Evolutionary conservation across 2,113 vertebrate genomes (phyloP), one percentile per base, ranked within the genome.

Genomic region (Macquaria australasica): DNA sequence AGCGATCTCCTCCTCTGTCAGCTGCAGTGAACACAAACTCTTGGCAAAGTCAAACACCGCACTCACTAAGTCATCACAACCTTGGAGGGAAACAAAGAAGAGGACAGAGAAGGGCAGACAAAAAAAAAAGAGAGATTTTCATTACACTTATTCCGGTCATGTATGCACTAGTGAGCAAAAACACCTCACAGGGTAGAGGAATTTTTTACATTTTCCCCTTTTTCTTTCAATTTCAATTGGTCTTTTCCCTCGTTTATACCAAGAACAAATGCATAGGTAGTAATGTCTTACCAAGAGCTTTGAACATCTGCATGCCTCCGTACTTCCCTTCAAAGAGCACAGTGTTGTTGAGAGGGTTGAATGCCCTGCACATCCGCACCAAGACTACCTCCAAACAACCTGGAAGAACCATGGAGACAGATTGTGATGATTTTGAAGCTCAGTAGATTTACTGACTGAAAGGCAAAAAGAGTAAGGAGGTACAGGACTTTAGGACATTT

Each of bases 281-380:
- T 7, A 55, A 70, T 75, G 34, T 60, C 93, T 87, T 97, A 99
- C 98, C 98, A 91, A 99, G 96, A 89, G 98, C 96, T 96, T 99
- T 99, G 94, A 99, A 99, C 97, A 99, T 98, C 93, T 99, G 98
- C 97, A 99, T 99, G 88, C 98, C 98, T 92, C 98, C 98, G 79
- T 99, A 99, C 95, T 99, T 99, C 88, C 98, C 98, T 96, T 99
- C 98, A 95, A 99, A 99, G 86, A 99, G 97, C 94, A 99, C 98
- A 68, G 98, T 99, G 97, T 99, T 99, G 96, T 99, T 99, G 91
- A 99, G 96, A 80, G 98, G 98, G 88, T 99, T 99, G 95, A 99
- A 99, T 83, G 98, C 98, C 95, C 98, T 97, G 90, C 98, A 99
- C 98, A 99, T 99, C 96, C 98, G 96, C 85, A 99, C 98, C 94